Conservation (phyloP, 2,797 vertebrate species). For the Sciaenops ocellatus region DNA sequence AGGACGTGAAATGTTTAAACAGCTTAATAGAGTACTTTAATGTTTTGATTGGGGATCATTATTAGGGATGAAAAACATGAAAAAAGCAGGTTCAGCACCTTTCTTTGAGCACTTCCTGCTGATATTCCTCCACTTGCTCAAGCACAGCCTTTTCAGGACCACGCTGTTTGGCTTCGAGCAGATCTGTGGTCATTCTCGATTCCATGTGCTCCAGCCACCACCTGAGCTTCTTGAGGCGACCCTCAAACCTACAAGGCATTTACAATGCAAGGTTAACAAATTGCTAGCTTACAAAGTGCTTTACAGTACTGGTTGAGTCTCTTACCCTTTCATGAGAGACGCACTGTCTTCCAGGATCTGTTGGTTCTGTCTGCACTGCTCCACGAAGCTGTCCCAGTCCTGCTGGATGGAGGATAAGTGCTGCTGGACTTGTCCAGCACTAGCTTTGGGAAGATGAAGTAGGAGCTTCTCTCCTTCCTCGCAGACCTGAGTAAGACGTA, state of each 20-base stretch:
- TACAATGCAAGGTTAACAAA: conserved; percentile 1
- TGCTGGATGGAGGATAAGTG: conserved; percentile 92
- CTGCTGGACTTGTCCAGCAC: conserved; percentile 91
- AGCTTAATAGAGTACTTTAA: background rate
- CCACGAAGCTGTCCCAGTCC: conserved; percentile 93
- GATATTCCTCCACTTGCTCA: conserved; percentile 93
- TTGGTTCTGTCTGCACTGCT: conserved; percentile 91
- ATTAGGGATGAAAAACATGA: background rate
- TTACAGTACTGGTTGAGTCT: background rate
- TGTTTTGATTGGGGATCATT: background rate
- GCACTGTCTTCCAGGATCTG: conserved; percentile 92
- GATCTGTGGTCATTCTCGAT: conserved; percentile 90
- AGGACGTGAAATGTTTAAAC: background rate
- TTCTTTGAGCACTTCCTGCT: conserved; percentile 92
- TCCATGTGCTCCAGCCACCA: conserved; percentile 94
- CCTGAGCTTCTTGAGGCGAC: conserved; percentile 90
- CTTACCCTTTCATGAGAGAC: conserved; percentile 86
- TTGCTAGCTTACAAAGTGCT: rapidly evolving
- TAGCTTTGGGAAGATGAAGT: conserved; percentile 90
- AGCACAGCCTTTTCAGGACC: conserved; percentile 91
- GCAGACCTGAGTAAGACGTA: conserved; percentile 89
- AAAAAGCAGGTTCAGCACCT: conserved; percentile 81
- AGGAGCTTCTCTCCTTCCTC: conserved; percentile 93
- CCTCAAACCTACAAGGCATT: conserved; percentile 90
- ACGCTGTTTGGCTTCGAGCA: conserved; percentile 88